phyloP scores from a whole-genome alignment of 2,113 vertebrate species.

The Hemibates koningsi region DNA sequence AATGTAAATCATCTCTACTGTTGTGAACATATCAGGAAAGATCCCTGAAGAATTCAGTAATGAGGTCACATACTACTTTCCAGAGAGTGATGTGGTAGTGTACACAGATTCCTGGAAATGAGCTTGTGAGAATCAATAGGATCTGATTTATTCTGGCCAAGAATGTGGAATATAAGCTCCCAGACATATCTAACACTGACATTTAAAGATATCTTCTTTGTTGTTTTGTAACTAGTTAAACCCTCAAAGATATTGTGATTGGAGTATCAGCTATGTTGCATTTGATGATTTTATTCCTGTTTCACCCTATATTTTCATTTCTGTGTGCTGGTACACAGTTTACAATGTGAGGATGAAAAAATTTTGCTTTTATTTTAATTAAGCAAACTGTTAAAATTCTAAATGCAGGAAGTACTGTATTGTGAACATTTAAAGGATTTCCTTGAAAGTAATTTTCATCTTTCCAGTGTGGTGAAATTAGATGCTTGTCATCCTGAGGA shows the following conservation, averaged over 20 bases:
- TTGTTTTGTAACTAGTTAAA: neutral
- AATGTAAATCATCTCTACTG: conserved; percentile 28
- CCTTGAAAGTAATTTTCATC: neutral
- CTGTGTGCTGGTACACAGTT: neutral
- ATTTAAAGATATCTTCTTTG: neutral
- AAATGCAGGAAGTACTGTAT: neutral
- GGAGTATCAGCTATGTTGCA: neutral
- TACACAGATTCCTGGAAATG: conserved; percentile 20
- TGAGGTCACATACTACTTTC: conserved; percentile 42
- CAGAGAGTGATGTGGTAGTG: conserved; percentile 27
- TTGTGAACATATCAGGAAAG: conserved; percentile 19
- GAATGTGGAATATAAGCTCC: conserved; percentile 1
- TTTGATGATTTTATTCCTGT: neutral
- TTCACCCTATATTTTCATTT: neutral
- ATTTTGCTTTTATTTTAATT: neutral
- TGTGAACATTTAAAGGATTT: neutral
- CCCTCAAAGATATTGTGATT: neutral
- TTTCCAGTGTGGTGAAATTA: neutral
- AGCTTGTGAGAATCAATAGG: conserved; percentile 16
- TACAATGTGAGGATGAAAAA: neutral
- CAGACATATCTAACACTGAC: neutral
- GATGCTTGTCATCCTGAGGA: neutral
- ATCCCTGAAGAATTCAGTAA: conserved; percentile 32
- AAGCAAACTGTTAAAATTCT: neutral
- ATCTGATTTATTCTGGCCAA: conserved; percentile 3